Evolutionary conservation across 1,140 invertebrate genomes (phyloP).

Genomic region (Scaptomyza hsui): DNA sequence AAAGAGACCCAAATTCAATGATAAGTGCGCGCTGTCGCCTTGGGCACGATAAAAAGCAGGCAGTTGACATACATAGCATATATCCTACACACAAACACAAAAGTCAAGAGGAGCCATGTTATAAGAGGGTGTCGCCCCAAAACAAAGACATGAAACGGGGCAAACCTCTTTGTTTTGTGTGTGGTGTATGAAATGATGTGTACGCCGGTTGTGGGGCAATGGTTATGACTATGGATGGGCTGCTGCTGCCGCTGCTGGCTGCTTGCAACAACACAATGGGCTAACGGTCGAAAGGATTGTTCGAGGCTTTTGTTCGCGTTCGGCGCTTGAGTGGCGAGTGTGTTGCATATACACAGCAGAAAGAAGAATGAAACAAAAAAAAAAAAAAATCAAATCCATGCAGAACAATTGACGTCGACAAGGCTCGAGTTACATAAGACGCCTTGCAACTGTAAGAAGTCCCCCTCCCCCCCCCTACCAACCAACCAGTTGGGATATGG

Average conservation of each 20-base stretch:
- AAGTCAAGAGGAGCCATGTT: conserved; percentile 71
- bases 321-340: conserved; percentile 50
- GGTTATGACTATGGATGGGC: conserved; percentile 27
- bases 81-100: conserved; percentile 23
- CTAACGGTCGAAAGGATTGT: conserved; percentile 37
- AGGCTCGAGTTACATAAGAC: conserved; percentile 75
- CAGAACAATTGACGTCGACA: conserved; percentile 61
- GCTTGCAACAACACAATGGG: conserved; percentile 34
- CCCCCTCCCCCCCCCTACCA: background rate
- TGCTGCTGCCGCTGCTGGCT: background rate
- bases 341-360: conserved; percentile 41
- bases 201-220: conserved; percentile 62
- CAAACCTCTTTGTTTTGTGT: conserved; percentile 22
- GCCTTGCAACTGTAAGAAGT: conserved; percentile 17
- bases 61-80: conserved; percentile 65
- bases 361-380: background rate
- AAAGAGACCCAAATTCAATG: conserved; percentile 30
- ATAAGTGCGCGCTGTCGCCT: conserved; percentile 70
- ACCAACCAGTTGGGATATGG: conserved; percentile 7
- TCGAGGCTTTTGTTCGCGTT: conserved; percentile 55
- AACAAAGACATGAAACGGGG: conserved; percentile 55
- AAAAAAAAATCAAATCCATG: conserved; percentile 17
- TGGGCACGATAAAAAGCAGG: conserved; percentile 62
- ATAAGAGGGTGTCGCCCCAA: conserved; percentile 38
- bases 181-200: conserved; percentile 12